Evolutionary conservation across 2,797 vertebrate genomes (phyloP).

Genomic region (Hydrolagus colliei): DNA sequence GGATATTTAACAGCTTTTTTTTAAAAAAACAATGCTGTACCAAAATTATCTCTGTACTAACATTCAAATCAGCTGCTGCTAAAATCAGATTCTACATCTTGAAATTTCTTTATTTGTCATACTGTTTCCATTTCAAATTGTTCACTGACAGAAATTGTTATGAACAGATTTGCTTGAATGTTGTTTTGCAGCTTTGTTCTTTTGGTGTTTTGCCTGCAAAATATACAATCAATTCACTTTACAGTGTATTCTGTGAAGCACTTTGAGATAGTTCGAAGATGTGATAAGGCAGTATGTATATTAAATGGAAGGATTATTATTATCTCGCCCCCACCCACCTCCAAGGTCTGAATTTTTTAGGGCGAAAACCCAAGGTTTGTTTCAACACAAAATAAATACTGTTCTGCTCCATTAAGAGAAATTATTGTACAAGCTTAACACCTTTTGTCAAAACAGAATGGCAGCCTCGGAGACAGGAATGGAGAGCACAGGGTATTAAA

Average conservation of each 20-base stretch:
- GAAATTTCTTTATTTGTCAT: neutral
- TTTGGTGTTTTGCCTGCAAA: too few species aligned
- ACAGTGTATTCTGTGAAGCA: too few species aligned
- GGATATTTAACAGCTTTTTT: slow-evolving; percentile 13
- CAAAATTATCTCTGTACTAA: neutral
- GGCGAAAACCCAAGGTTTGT: neutral
- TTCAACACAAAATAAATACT: neutral
- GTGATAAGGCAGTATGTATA: too few species aligned
- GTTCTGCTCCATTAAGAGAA: neutral
- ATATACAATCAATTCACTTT: too few species aligned
- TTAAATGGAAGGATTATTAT: too few species aligned
- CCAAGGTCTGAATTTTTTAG: too few species aligned
- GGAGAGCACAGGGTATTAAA: neutral
- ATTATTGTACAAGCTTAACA: neutral
- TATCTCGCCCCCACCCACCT: too few species aligned
- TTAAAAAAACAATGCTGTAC: neutral
- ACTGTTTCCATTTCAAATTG: neutral
- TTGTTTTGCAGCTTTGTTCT: too few species aligned
- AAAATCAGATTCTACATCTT: neutral
- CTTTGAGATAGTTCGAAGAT: too few species aligned
- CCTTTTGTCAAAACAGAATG: neutral
- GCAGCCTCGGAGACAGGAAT: neutral
- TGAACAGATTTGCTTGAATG: too few species aligned
- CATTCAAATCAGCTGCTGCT: neutral
- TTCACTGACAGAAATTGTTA: neutral